Base-by-base conservation (phyloP, 2,888 invertebrate genomes). In the Fissipunctia ypsillon region DNA sequence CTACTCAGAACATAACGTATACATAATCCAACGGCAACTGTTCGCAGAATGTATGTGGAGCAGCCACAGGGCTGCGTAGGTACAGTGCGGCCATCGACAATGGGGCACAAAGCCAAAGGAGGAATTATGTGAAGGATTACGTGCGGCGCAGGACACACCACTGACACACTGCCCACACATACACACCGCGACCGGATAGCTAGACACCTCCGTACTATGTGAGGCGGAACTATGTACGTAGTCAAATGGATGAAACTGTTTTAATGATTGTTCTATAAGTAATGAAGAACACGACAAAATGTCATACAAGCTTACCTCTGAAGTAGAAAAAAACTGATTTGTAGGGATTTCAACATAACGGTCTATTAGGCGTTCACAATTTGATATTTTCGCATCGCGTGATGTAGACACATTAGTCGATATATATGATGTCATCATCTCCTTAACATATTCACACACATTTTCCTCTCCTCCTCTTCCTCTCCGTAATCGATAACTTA, bases 111-210 rank as follows among this genome's bases (percentile, higher is more conserved):
- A 83, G 79, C 83, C 87, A 87, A 86, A 85, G 72, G 79, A 73
- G 81, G 83, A 81, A 73, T 86, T 85, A 85, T 81, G 80, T 73
- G 73, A 69, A 45, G 85, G 85, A 77, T 85, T 83, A 83, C 72
- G 68, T 76, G 69, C 68, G 68, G 52, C 76, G 45, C 50, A 67
- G 54, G 66, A 59, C 67, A 70, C 70, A 59, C 54, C 75, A 25
- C 77, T 43, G 69, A 64, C 70, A 72, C 60, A 72, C 73, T 63
- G 68, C 38, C 59, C 52, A 52, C 70, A 22, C 45, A 35, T 3
- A 16, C 35, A 16, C 56, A 54, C 63, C 59, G 25, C 41, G 48
- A 65, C 45, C n/a, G 25, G 35, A 65, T 61, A 69, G n/a, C 52
- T 68, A 25, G 48, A 57, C 60, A 71, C 14, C 45, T 41, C 22